phyloP scores from a whole-genome alignment of 2,113 vertebrate genomes.

The Oreotrochilus melanogaster region DNA sequence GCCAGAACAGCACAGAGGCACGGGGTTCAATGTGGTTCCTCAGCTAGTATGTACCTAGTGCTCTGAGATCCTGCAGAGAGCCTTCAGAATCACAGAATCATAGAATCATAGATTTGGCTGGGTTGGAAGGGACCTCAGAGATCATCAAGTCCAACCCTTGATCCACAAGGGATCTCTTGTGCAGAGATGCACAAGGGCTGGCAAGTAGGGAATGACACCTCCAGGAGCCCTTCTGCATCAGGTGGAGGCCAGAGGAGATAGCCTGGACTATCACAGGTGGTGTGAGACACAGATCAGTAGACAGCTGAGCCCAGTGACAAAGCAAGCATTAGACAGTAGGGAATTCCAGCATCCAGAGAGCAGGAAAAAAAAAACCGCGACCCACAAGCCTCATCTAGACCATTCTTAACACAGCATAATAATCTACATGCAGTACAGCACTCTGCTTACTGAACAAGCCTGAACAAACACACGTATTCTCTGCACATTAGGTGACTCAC shows the following conservation, averaged over 20 bases:
- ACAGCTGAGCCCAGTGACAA: background rate
- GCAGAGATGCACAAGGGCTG: background rate
- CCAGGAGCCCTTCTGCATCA: background rate
- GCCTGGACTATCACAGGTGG: background rate
- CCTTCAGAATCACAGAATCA: too few species aligned
- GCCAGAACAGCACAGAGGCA: background rate
- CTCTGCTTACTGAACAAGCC: background rate
- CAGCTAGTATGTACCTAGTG: fast-evolving
- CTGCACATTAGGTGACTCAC: background rate
- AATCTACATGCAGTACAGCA: background rate
- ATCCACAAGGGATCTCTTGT: too few species aligned
- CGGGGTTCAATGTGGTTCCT: background rate
- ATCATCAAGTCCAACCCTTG: too few species aligned
- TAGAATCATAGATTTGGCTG: too few species aligned
- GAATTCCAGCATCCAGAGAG: background rate
- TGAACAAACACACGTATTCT: fast-evolving
- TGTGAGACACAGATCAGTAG: background rate
- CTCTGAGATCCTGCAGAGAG: background rate
- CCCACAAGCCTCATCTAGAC: background rate
- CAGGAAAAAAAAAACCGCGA: background rate
- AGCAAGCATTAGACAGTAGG: background rate
- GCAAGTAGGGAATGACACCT: background rate
- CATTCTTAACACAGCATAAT: background rate
- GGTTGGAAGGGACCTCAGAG: too few species aligned
- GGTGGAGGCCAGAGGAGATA: background rate